Conservation (phyloP, 53 echinoderm and acorn worm species). For the Holothuria scabra region DNA sequence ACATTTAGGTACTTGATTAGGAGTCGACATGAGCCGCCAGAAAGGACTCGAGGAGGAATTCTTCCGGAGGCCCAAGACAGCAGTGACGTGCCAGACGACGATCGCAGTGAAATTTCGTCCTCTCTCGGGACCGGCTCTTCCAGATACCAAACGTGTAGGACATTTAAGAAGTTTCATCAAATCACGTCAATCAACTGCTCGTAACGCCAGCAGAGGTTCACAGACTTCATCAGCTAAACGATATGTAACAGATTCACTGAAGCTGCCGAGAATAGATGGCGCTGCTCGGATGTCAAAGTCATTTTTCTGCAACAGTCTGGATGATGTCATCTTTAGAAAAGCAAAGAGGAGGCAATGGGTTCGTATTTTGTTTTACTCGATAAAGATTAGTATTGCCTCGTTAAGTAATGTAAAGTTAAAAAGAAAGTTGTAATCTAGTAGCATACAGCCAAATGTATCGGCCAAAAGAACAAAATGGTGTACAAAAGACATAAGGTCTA, state of each 20-base stretch:
- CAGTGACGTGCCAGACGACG: not conserved
- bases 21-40: conserved; percentile 3
- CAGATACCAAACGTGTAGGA: not conserved
- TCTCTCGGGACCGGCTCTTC: not conserved
- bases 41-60: conserved; percentile 16
- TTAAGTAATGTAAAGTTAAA: no score
- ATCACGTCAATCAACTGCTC: conserved; percentile 17
- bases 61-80: conserved; percentile 11
- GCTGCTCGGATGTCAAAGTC: not conserved
- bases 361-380: no score
- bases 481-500: no score
- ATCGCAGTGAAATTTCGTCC: not conserved
- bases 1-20: no score
- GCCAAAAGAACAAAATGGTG: no score
- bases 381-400: no score
- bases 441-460: no score
- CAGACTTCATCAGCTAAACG: not conserved
- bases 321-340: conserved; percentile 1
- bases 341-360: not conserved
- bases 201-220: not conserved
- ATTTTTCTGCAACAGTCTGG: not conserved
- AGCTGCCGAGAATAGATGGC: not conserved
- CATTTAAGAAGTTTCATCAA: conserved; percentile 19
- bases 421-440: no score
- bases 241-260: not conserved